Percentiles rank a stretch among this genome's conserved stretches.
These are phyloP conservation scores for Diachrysia chrysitis DNA, from an alignment of 2,888 invertebrate species.

Conservation along the genomic window DNA sequence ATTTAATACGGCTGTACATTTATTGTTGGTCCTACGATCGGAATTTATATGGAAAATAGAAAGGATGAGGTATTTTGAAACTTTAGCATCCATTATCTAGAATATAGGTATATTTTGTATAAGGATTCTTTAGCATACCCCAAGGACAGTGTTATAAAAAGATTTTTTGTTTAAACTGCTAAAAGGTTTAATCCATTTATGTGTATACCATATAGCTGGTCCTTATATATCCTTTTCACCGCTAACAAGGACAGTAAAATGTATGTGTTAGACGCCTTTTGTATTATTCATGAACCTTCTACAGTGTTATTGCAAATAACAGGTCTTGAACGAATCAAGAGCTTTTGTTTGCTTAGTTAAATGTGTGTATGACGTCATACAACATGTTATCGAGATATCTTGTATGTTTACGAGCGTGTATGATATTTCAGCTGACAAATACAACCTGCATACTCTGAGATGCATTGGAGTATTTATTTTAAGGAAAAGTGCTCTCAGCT, in stretches of 20 bases:
- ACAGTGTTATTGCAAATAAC: slow-evolving; percentile 38
- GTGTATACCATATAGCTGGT: neutral
- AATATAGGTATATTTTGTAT: neutral
- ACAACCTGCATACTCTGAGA: neutral
- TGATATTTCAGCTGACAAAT: neutral
- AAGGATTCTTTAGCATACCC: neutral
- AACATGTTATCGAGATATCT: neutral
- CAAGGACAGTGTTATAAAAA: neutral
- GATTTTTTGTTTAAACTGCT: no score
- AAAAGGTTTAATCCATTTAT: neutral
- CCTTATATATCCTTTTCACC: neutral
- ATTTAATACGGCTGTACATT: neutral
- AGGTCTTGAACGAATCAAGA: slow-evolving; percentile 19
- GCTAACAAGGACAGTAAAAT: slow-evolving; percentile 1
- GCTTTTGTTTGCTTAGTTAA: slow-evolving; percentile 26
- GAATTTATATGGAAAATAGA: neutral
- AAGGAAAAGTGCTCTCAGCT: no score
- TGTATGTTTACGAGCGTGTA: slow-evolving; percentile 2
- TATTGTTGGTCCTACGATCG: neutral
- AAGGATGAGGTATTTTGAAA: neutral
- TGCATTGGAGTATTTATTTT: no score
- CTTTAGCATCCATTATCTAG: neutral
- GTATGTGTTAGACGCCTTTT: slow-evolving; percentile 1
- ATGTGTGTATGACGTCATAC: slow-evolving; percentile 11
- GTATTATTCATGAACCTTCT: slow-evolving; percentile 36